A percentile compares a stretch with the other conserved stretches of the same genome.
Evolutionary conservation across 2,797 vertebrate genomes (phyloP).

Genomic region (Leptatherina wallacei): DNA sequence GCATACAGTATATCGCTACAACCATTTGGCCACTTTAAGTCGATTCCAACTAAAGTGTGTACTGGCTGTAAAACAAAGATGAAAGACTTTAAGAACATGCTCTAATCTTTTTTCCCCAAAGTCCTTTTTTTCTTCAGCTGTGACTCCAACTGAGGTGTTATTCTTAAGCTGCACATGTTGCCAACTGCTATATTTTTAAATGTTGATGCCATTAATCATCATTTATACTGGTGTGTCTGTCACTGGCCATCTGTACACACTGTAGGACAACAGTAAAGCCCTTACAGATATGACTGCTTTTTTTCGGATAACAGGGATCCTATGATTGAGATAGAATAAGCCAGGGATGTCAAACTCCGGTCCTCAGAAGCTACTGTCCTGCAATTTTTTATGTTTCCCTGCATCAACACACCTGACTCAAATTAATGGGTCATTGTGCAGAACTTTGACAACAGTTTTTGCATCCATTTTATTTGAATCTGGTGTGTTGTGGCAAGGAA

Average conservation of each 20-base stretch:
- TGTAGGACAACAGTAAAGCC: conserved; percentile 1
- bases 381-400: too few species aligned
- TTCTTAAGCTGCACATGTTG: conserved; percentile 28
- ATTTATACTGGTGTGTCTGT: conserved; percentile 30
- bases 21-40: conserved; percentile 26
- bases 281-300: conserved; percentile 8
- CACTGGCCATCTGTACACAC: conserved; percentile 18
- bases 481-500: too few species aligned
- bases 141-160: conserved; percentile 6
- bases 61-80: conserved; percentile 21
- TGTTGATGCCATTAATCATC: conserved; percentile 35
- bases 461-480: too few species aligned
- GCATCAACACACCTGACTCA: too few species aligned
- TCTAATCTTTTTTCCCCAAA: conserved; percentile 26
- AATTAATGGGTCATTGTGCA: too few species aligned
- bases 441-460: too few species aligned
- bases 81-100: conserved; percentile 30
- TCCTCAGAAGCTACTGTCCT: too few species aligned
- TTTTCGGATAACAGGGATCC: conserved; percentile 1
- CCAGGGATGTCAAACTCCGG: too few species aligned
- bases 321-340: neutral
- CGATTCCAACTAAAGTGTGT: conserved; percentile 48
- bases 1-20: conserved; percentile 35
- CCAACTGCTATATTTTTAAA: conserved; percentile 19
- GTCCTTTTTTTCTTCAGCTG: conserved; percentile 6